Evolutionary conservation across 2,888 invertebrate species (phyloP), one percentile per base, ranked within the genome.

Genomic region (Drosophila histrio): DNA sequence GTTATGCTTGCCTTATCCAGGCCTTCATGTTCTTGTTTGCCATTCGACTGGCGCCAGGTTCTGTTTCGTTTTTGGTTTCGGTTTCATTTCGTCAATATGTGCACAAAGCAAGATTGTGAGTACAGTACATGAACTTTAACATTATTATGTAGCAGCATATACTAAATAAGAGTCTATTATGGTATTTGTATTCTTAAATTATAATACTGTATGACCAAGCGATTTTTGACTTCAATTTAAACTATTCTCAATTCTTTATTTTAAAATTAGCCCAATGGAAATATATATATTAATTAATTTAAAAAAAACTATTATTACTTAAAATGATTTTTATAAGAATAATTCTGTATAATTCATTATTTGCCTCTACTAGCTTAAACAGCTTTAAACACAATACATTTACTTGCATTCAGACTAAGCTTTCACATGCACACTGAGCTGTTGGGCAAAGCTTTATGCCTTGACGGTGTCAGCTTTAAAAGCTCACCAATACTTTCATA

Each of bases 1-100:
- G 73, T 74, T 74, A 72, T 22, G 61, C 43, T 44, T 57, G 49
- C 66, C 34, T 43, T 63, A 62, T 59, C 65, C 64, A 22, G 72
- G 50, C 26, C 30, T 49, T 39, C 54, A 62, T 21, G 32, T 8
- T 17, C 44, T 17, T 61, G 68, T 24, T 54, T 60, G 68, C 49
- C 60, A 34, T 13, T 47, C 36, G 53, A 32, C 53, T 58, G 75
- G 62, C 69, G 54, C 58, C 63, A 56, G 30, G n/a, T 46, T 50
- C 26, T 26, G 44, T 22, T 19, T 34, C 26, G 1, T 8, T 26
- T 50, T 39, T 28, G 17, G n/a, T 36, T 50, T 26, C 54, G 21
- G 17, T 32, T 44, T 38, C 11, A 26, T 17, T 26, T 36, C 28
- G 34, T 41, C 58, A 47, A 49, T 47, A 26, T 28, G 52, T 46